Evolutionary conservation across 2,113 vertebrate genomes (phyloP).

Genomic region (Panthera uncia): DNA sequence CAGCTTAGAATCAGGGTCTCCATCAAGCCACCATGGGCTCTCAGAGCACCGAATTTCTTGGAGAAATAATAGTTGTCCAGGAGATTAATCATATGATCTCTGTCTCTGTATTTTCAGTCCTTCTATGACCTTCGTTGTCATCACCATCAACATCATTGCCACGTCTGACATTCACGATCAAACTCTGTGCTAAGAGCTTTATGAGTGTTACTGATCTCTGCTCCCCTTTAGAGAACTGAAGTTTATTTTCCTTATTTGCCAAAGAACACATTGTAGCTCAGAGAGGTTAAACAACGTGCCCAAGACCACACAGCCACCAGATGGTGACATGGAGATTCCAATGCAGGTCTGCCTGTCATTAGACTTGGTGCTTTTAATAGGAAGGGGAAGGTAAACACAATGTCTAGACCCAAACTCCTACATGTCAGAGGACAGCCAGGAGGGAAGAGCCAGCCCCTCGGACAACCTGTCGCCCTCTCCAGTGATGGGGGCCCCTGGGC

Average conservation of each 20-base stretch:
- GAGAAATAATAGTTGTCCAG: neutral
- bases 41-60: neutral
- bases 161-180: accelerated
- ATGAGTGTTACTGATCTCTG: neutral
- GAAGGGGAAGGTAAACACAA: neutral
- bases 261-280: neutral
- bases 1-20: neutral
- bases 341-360: neutral
- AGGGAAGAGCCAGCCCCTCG: neutral
- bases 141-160: accelerated
- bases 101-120: neutral
- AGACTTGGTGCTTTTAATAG: no score
- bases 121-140: neutral
- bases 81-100: neutral
- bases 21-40: accelerated
- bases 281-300: neutral
- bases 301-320: neutral
- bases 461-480: neutral
- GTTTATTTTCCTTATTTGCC: neutral
- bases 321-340: neutral
- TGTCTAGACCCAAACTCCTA: neutral
- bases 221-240: neutral
- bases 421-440: neutral
- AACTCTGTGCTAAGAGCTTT: neutral
- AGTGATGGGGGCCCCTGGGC: accelerated